Evolutionary conservation across 2,113 vertebrate species (phyloP), one percentile per base, ranked within the genome.

Genomic region (Leptobrachium leishanense): DNA sequence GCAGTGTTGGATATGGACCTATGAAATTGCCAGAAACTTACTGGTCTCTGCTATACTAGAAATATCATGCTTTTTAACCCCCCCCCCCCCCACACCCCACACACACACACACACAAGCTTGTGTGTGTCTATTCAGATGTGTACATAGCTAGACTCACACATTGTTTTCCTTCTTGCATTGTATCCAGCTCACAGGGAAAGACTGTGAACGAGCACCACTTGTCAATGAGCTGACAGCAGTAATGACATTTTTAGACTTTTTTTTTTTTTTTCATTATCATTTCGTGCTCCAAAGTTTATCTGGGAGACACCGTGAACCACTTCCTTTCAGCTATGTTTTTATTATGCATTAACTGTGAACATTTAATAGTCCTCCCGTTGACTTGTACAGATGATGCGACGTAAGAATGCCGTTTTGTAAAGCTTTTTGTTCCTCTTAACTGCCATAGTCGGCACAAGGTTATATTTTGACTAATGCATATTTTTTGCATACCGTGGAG

Each of bases 211-310:
- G 84, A 69, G 76, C 83, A 82, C 87, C 86, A 84, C 80, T 87
- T 55, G 72, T 86, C 90, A 81, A 88, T 91, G 75, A 85, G 84
- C 84, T 88, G 86, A 69, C 83, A 81, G 82, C 90, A 83, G 85
- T 87, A 88, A 82, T 75, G 87, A 62, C 87, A 78, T 87, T 41
- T 90, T 87, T 89, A 68, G 89, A 78, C 88, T 82, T 83, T 90
- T 89, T 89, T 67, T 71, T 63, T 82, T 89, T 67, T 63, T 82
- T 73, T 74, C 78, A 67, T 84, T 87, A 59, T 12, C 4, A 59
- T 59, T 11, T 59, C 9, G 13, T 86, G 79, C 4, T 50, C 8
- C 46, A 50, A 50, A 50, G 4, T 50, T 5, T 8, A 50, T 31
- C 20, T 31, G 20, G 20, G 20, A 31, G 20, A 31, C 20, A 50